A percentile compares a stretch with the other conserved stretches of the same genome.
Evolutionary conservation across 2,888 invertebrate genomes (phyloP).

Genomic region (Automeris io): DNA sequence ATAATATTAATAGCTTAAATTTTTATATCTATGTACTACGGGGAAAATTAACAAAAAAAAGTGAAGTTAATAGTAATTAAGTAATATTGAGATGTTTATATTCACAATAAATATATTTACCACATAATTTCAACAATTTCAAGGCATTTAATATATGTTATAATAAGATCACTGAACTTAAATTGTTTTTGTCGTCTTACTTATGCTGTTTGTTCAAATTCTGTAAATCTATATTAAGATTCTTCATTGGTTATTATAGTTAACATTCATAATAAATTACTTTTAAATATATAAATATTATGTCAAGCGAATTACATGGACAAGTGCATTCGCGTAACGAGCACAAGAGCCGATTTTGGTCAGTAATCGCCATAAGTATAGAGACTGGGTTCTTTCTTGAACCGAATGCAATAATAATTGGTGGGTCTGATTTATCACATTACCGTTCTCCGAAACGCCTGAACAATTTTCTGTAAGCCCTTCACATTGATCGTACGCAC

Average conservation of each 20-base stretch:
- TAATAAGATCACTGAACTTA: too few relatives aligned
- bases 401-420: constrained; percentile 74
- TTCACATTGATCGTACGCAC: constrained; percentile 64
- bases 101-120: too few relatives aligned
- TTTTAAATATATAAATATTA: neutral
- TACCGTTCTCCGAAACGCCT: constrained; percentile 68
- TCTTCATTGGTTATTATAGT: neutral
- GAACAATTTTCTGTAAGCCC: constrained; percentile 71
- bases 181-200: too few relatives aligned
- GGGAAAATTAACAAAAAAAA: too few relatives aligned
- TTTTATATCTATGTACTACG: too few relatives aligned
- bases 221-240: too few relatives aligned
- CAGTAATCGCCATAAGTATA: constrained; percentile 71
- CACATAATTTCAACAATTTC: too few relatives aligned
- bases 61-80: too few relatives aligned
- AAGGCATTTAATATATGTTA: too few relatives aligned
- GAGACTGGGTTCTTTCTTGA: constrained; percentile 59
- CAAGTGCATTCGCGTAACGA: constrained; percentile 61
- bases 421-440: constrained; percentile 74
- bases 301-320: constrained; percentile 6
- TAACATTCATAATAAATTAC: neutral
- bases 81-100: too few relatives aligned
- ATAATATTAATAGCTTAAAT: too few relatives aligned
- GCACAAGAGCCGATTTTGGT: constrained; percentile 68
- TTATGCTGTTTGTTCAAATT: too few relatives aligned